Evolutionary conservation across 2,797 vertebrate species (phyloP).

Genomic region (Mormyrus proboscirostris): DNA sequence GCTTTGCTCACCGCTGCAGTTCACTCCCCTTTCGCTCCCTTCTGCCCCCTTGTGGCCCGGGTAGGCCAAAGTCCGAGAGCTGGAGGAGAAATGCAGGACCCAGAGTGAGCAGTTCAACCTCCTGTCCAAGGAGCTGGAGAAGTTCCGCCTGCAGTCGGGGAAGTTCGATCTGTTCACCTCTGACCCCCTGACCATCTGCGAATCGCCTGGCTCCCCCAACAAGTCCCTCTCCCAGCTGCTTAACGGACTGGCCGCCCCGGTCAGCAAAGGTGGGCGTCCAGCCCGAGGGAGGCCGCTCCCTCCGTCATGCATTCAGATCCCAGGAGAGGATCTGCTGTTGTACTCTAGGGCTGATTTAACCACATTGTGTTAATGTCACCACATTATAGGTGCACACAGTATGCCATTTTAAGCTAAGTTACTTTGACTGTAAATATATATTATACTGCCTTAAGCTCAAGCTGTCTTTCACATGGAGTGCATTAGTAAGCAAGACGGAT

Average conservation of each 20-base stretch:
- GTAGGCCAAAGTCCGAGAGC: slow-evolving; percentile 91
- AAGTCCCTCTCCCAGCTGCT: slow-evolving; percentile 79
- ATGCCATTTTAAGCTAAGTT: not conserved
- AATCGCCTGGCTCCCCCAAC: slow-evolving; percentile 64
- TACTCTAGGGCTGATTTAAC: not conserved
- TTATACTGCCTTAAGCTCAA: not conserved
- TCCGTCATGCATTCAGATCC: not conserved
- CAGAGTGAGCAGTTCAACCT: slow-evolving; percentile 97
- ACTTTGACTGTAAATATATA: not conserved
- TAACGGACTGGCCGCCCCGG: slow-evolving; percentile 80
- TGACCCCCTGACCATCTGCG: slow-evolving; percentile 56
- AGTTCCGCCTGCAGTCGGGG: slow-evolving; percentile 83
- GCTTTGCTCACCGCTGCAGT: not conserved
- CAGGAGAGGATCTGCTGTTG: not conserved
- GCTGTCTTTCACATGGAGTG: slow-evolving; percentile 4
- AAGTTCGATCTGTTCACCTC: slow-evolving; percentile 79
- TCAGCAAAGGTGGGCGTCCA: slow-evolving; percentile 75
- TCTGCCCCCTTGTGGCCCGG: not conserved
- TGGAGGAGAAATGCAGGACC: slow-evolving; percentile 91
- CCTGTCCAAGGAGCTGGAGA: slow-evolving; percentile 88
- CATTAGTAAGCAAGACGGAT: not conserved
- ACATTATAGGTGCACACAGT: not conserved
- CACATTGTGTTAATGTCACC: not conserved
- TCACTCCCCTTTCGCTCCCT: not conserved
- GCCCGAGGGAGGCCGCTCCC: not conserved